These are phyloP conservation scores for Picus viridis DNA, from an alignment of 2,797 vertebrate species.

Conservation along the genomic window DNA sequence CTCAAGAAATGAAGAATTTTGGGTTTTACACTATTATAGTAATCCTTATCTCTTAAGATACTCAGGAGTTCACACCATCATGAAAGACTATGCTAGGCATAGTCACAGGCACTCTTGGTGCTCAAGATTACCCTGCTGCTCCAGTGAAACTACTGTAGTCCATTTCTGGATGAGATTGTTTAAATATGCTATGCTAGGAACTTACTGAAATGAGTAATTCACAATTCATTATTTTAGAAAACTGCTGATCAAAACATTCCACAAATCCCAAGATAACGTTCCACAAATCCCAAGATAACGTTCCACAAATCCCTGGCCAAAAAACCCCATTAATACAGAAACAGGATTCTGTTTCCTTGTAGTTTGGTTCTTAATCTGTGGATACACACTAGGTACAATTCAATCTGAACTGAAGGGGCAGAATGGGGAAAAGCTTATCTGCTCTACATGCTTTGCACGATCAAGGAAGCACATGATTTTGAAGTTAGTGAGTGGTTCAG, in stretches of 20 bases:
- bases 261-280: background rate
- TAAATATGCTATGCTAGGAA: background rate
- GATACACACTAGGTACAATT: background rate
- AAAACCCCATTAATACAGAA: background rate
- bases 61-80: background rate
- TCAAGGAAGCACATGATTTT: background rate
- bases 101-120: background rate
- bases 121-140: background rate
- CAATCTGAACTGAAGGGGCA: background rate
- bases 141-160: background rate
- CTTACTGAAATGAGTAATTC: background rate
- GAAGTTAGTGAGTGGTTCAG: background rate
- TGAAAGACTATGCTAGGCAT: background rate
- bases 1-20: background rate
- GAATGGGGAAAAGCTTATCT: background rate
- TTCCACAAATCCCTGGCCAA: background rate
- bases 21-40: background rate
- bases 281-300: background rate
- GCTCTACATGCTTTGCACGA: background rate
- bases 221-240: background rate
- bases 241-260: background rate
- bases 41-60: background rate
- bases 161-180: background rate
- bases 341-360: background rate
- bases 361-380: background rate